Percentiles rank a stretch among this genome's conserved stretches.
phyloP scores from a whole-genome alignment of 1,140 invertebrate species.

The Leptinotarsa defecta region DNA sequence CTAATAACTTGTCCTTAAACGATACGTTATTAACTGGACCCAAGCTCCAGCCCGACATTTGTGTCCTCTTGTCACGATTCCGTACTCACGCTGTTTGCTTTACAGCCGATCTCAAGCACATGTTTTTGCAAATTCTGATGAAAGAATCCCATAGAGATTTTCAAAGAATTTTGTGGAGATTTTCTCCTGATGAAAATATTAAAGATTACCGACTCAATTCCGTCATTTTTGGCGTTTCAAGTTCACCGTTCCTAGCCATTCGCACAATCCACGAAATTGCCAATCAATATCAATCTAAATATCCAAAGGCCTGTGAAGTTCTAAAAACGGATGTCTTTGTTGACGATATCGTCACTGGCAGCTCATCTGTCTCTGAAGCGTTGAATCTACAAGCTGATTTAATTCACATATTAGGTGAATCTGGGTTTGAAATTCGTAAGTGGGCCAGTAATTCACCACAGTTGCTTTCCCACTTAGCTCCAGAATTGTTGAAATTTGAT shows the following conservation, averaged over 20 bases:
- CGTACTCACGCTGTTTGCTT: conserved; percentile 49
- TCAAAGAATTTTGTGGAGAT: conserved; percentile 53
- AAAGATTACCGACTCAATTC: conserved; percentile 44
- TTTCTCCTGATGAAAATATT: conserved; percentile 34
- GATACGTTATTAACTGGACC: conserved; percentile 51
- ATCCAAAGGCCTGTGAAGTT: conserved; percentile 33
- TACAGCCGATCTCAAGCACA: conserved; percentile 53
- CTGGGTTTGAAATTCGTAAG: conserved; percentile 45
- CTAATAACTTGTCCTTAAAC: conserved; percentile 49
- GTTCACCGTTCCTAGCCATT: conserved; percentile 6
- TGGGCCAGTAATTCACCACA: conserved; percentile 40
- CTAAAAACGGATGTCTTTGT: conserved; percentile 48
- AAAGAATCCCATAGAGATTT: conserved; percentile 43
- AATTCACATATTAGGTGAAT: conserved; percentile 34
- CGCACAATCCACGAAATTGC: conserved; percentile 51
- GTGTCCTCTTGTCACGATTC: conserved; percentile 46
- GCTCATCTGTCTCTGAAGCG: conserved; percentile 43
- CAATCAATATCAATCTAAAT: conserved; percentile 39
- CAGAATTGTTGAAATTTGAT: too few species aligned
- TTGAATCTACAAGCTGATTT: conserved; percentile 27
- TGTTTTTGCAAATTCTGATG: conserved; percentile 52
- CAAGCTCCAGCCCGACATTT: conserved; percentile 52
- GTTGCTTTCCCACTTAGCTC: too few species aligned
- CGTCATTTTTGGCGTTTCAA: conserved; percentile 45
- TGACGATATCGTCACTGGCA: conserved; percentile 54